These are phyloP conservation scores for Caloenas nicobarica DNA, from an alignment of 2,113 vertebrate genomes.

Conservation along the genomic window DNA sequence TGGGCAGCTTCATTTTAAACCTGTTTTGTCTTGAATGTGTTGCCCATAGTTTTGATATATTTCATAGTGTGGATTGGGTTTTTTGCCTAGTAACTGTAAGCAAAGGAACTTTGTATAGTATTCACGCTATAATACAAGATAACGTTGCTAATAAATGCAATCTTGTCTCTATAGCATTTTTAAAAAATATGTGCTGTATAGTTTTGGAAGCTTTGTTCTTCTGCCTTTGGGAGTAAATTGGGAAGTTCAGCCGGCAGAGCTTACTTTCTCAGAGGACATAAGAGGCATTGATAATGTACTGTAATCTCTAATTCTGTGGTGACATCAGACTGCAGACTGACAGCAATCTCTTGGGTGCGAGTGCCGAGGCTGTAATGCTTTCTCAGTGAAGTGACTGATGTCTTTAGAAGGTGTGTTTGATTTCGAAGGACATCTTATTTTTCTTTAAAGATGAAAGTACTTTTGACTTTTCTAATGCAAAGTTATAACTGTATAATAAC, in stretches of 20 bases:
- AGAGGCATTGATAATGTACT: conserved; percentile 23
- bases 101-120: conserved; percentile 24
- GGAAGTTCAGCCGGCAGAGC: conserved; percentile 55
- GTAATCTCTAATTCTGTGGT: conserved; percentile 55
- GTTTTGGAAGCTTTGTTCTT: conserved; percentile 56
- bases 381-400: conserved; percentile 50
- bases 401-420: conserved; percentile 61
- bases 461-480: conserved; percentile 34
- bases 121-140: conserved; percentile 11
- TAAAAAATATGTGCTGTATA: neutral
- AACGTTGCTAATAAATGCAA: conserved; percentile 2
- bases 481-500: conserved; percentile 7
- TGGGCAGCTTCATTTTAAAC: neutral
- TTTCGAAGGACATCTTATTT: conserved; percentile 62
- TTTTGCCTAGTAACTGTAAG: conserved; percentile 11
- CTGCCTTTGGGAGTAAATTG: conserved; percentile 58
- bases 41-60: neutral
- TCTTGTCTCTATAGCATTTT: conserved; percentile 5
- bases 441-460: conserved; percentile 56
- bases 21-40: neutral
- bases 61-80: neutral
- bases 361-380: conserved; percentile 56
- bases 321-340: conserved; percentile 56
- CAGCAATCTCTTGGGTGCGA: conserved; percentile 50
- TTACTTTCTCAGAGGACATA: conserved; percentile 55